phyloP scores from a whole-genome alignment of 1,140 invertebrate species.

The Wasmannia auropunctata region DNA sequence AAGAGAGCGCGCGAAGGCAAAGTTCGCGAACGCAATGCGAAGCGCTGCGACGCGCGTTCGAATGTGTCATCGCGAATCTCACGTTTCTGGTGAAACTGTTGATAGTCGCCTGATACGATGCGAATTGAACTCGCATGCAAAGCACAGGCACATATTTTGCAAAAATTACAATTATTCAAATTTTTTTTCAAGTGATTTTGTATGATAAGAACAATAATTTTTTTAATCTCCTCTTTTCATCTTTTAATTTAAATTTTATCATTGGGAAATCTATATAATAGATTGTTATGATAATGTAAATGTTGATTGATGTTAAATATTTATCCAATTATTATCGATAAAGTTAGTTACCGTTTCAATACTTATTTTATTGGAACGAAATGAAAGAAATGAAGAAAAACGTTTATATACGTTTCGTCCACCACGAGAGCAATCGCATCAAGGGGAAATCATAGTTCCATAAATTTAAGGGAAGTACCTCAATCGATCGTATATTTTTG shows the following conservation, averaged over 20 bases:
- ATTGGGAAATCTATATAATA: neutral
- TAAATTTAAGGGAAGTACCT: neutral
- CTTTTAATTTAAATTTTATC: neutral
- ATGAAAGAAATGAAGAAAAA: neutral
- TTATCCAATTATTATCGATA: slow-evolving; percentile 9
- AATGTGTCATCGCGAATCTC: neutral
- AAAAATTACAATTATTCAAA: neutral
- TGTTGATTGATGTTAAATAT: neutral
- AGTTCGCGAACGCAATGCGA: slow-evolving; percentile 43
- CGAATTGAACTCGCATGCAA: neutral
- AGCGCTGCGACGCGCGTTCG: neutral
- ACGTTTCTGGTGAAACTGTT: neutral
- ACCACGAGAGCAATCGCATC: neutral
- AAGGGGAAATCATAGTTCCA: slow-evolving; percentile 4
- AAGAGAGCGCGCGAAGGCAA: slow-evolving; percentile 57
- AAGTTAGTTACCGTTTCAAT: neutral
- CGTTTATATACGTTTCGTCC: neutral
- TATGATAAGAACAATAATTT: neutral
- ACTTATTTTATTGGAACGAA: neutral
- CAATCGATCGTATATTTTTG: slow-evolving; percentile 18
- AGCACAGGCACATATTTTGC: neutral
- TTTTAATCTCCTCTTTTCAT: neutral
- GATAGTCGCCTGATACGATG: neutral
- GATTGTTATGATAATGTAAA: neutral
- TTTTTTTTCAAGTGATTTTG: neutral